phyloP scores from a whole-genome alignment of 2,797 vertebrate genomes.

The Parambassis ranga region DNA sequence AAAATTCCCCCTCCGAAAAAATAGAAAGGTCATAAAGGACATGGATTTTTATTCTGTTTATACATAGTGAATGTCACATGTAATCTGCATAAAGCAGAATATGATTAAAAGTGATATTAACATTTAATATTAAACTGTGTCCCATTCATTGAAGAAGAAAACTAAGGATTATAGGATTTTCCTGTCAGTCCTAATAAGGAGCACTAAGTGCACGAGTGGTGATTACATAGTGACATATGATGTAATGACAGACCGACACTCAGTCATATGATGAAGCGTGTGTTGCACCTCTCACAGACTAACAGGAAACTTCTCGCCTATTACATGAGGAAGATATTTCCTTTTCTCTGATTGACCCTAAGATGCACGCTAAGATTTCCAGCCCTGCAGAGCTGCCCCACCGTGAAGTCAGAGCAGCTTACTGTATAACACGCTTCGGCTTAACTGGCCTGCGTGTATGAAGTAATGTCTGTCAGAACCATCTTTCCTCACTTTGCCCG shows the following conservation, averaged over 20 bases:
- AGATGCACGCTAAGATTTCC: constrained; percentile 39
- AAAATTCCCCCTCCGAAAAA: not conserved
- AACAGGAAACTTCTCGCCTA: constrained; percentile 42
- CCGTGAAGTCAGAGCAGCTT: constrained; percentile 29
- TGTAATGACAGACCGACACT: constrained; percentile 14
- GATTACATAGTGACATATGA: constrained; percentile 16
- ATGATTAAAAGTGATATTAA: not conserved
- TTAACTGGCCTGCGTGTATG: constrained; percentile 47
- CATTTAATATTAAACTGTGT: not conserved
- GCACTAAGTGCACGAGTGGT: not conserved
- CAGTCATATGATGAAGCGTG: constrained; percentile 10
- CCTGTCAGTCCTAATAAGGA: not conserved
- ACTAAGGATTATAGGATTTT: not conserved
- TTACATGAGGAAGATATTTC: constrained; percentile 52
- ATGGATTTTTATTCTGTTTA: not conserved
- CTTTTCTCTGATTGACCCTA: constrained; percentile 46
- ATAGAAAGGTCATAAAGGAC: not conserved
- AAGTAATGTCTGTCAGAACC: constrained; percentile 70
- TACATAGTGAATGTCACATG: not conserved
- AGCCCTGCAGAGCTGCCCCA: not conserved
- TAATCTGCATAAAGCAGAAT: not conserved
- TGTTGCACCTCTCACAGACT: constrained; percentile 9
- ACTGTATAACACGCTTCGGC: constrained; percentile 8
- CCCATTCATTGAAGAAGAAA: not conserved
- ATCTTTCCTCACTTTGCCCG: constrained; percentile 45